Percentiles rank a stretch among this genome's conserved stretches.
These are phyloP conservation scores for Dasypogon diadema DNA, from an alignment of 2,888 invertebrate species.

Conservation along the genomic window DNA sequence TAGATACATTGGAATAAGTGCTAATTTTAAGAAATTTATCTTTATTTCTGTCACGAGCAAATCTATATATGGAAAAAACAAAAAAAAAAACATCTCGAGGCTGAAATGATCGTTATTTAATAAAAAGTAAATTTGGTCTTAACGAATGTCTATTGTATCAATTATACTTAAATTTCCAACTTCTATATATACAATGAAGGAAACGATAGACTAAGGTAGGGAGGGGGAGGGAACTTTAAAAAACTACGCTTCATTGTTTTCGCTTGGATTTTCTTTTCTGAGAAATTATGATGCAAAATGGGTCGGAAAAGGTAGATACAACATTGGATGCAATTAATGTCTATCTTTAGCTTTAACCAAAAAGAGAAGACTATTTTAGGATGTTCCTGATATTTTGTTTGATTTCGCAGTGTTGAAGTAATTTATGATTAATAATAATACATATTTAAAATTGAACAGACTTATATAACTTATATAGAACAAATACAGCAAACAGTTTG, in stretches of 20 bases:
- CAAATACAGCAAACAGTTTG: conserved; percentile 53
- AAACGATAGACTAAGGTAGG: conserved; percentile 31
- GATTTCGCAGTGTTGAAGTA: conserved; percentile 20
- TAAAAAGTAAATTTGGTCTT: conserved; percentile 37
- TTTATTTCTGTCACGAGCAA: conserved; percentile 42
- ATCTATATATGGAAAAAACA: conserved; percentile 30
- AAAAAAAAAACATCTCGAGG: conserved; percentile 17
- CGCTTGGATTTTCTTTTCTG: too few species aligned
- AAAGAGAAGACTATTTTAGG: background rate
- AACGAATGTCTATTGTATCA: conserved; percentile 40
- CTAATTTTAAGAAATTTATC: conserved; percentile 42
- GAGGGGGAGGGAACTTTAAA: background rate
- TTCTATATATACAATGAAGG: conserved; percentile 51
- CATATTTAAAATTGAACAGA: conserved; percentile 53
- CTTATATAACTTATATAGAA: conserved; percentile 56
- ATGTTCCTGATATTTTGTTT: background rate
- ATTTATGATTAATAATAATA: conserved; percentile 45
- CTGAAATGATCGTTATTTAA: conserved; percentile 4
- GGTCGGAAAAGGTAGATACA: too few species aligned
- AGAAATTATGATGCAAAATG: background rate
- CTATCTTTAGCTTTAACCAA: background rate
- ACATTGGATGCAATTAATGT: background rate
- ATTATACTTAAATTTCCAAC: conserved; percentile 44
- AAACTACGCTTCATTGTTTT: too few species aligned
- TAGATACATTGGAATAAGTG: conserved; percentile 46